A percentile compares a stretch with the other conserved stretches of the same genome.
Conservation (phyloP, 2,888 invertebrate genomes). For the Maniola hyperantus region DNA sequence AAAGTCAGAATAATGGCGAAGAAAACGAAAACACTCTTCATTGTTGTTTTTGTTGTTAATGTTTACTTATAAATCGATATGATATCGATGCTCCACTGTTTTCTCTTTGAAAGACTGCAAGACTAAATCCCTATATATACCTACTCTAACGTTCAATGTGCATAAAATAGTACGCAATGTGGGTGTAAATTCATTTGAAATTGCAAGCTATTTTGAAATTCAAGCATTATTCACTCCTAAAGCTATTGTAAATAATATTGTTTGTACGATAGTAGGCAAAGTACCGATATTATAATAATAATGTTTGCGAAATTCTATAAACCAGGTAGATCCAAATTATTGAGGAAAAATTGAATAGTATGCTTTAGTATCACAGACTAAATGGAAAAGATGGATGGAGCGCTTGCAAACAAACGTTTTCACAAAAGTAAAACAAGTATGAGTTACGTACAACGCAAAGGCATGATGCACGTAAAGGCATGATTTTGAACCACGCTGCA, state of each 20-base stretch:
- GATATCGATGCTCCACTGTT: background rate
- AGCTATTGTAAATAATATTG: conserved; percentile 2
- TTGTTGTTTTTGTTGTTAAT: background rate
- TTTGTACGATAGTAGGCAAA: background rate
- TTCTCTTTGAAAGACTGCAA: conserved; percentile 1
- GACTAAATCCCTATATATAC: conserved; percentile 11
- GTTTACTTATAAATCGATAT: background rate
- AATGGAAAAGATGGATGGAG: background rate
- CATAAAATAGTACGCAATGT: background rate
- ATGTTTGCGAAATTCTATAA: background rate
- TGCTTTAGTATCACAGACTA: background rate
- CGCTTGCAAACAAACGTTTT: background rate
- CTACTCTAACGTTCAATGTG: background rate
- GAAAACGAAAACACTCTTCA: conserved; percentile 12
- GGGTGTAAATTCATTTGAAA: conserved; percentile 12
- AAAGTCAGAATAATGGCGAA: conserved; percentile 14
- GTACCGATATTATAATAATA: background rate
- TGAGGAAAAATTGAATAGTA: background rate
- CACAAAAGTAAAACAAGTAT: background rate
- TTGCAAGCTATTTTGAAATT: conserved; percentile 12
- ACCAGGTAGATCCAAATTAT: background rate
- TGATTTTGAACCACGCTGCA: too few species aligned
- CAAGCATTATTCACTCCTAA: conserved; percentile 3
- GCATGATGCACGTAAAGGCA: too few species aligned
- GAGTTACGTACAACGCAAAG: too few species aligned